Conservation (phyloP, 2,888 invertebrate genomes). For the Apantesis nais region DNA sequence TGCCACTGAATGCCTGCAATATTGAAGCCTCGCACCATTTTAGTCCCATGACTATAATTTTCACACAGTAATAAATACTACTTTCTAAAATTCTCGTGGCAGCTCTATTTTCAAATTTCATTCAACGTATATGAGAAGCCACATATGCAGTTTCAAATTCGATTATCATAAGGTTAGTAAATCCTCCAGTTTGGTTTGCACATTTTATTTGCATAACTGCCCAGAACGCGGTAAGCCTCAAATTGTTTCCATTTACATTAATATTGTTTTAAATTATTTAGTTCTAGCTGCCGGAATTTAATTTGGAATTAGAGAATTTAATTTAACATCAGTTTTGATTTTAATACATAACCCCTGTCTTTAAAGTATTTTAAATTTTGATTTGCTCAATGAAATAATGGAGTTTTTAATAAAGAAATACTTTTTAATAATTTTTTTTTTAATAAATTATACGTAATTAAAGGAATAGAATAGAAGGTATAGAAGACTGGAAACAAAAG, state of each 20-base stretch:
- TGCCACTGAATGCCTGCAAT: background rate
- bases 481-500: no score
- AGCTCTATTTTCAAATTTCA: constrained; percentile 12
- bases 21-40: background rate
- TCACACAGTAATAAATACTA: background rate
- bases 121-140: constrained; percentile 15
- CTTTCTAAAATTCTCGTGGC: background rate
- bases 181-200: constrained; percentile 54
- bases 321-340: background rate
- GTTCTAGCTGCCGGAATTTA: constrained; percentile 17
- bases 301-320: background rate
- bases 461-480: no score
- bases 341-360: background rate
- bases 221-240: constrained; percentile 34
- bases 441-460: no score
- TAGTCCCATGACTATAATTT: background rate
- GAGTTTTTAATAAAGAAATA: no score
- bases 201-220: constrained; percentile 66
- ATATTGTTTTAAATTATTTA: constrained; percentile 48
- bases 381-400: no score
- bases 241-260: constrained; percentile 54
- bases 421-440: no score
- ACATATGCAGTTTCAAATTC: constrained; percentile 42
- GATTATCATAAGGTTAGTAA: constrained; percentile 65
- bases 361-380: no score